A percentile compares a stretch with the other conserved stretches of the same genome.
phyloP scores from a whole-genome alignment of 2,888 invertebrate genomes.

The Malthinus seriepunctatus region DNA sequence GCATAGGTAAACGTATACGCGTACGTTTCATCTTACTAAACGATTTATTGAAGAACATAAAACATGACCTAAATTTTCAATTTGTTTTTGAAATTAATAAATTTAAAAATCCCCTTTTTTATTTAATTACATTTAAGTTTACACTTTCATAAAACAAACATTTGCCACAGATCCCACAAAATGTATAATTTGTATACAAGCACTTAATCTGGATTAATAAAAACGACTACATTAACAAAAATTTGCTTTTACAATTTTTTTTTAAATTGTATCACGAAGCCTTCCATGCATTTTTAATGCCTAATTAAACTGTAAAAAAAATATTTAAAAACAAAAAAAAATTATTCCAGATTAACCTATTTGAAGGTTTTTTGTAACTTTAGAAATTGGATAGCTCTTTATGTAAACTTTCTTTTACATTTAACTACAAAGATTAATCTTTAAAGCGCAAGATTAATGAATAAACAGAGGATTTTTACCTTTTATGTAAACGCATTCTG shows the following conservation, averaged over 20 bases:
- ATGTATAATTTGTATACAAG: too few relatives aligned
- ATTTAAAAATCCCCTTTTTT: too few relatives aligned
- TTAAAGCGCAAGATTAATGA: slow-evolving; percentile 7
- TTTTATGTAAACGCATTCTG: slow-evolving; percentile 6
- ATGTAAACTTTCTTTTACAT: slow-evolving; percentile 7
- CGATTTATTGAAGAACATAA: too few relatives aligned
- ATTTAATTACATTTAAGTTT: too few relatives aligned
- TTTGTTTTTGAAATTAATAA: too few relatives aligned
- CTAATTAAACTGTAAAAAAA: slow-evolving; percentile 12
- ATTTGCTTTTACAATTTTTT: slow-evolving; percentile 8
- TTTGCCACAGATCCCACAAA: too few relatives aligned
- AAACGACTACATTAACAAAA: slow-evolving; percentile 13
- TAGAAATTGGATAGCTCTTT: slow-evolving; percentile 3
- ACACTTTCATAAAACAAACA: too few relatives aligned
- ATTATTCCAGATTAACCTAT: slow-evolving; percentile 2
- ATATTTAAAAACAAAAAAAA: slow-evolving; percentile 12
- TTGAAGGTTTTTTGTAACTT: slow-evolving; percentile 5
- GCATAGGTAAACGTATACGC: too few relatives aligned
- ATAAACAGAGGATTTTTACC: slow-evolving; percentile 3
- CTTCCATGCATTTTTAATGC: slow-evolving; percentile 16
- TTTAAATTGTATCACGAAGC: slow-evolving; percentile 1
- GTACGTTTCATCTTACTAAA: too few relatives aligned
- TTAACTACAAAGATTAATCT: slow-evolving; percentile 8
- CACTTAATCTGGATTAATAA: slow-evolving; percentile 4
- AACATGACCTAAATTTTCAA: too few relatives aligned